Evolutionary conservation across 2,113 vertebrate genomes (phyloP).

Genomic region (Callocephalon fimbriatum): DNA sequence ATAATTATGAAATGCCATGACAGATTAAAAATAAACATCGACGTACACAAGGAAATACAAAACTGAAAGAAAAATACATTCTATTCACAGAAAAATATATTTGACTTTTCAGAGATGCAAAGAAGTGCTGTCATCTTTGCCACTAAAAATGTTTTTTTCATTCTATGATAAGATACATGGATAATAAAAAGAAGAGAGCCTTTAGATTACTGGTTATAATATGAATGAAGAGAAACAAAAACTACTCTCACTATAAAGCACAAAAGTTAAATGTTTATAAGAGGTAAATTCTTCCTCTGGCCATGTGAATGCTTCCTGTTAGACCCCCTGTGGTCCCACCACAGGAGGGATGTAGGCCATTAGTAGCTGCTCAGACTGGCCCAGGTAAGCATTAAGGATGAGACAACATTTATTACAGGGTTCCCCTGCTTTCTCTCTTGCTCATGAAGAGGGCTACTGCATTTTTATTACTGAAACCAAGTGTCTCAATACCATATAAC

Average conservation of each 20-base stretch:
- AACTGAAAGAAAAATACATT: neutral
- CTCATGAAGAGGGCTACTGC: neutral
- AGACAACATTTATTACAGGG: neutral
- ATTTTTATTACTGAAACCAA: neutral
- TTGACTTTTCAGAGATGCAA: neutral
- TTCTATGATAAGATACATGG: neutral
- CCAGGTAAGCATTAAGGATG: neutral
- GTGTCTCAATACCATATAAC: neutral
- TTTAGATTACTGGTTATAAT: neutral
- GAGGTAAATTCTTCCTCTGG: neutral
- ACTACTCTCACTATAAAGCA: neutral
- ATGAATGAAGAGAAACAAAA: neutral
- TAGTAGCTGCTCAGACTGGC: neutral
- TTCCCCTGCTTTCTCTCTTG: neutral
- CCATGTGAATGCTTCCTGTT: neutral
- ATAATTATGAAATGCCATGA: neutral
- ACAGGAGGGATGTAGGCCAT: neutral
- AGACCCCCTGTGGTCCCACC: neutral
- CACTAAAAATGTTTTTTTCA: neutral
- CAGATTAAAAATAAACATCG: constrained; percentile 15
- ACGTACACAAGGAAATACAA: neutral
- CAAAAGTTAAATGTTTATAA: neutral
- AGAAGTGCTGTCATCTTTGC: neutral
- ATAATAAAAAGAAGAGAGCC: neutral
- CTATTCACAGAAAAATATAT: neutral